phyloP scores from a whole-genome alignment of 2,888 invertebrate genomes.

The Pemphredon lugubris region DNA sequence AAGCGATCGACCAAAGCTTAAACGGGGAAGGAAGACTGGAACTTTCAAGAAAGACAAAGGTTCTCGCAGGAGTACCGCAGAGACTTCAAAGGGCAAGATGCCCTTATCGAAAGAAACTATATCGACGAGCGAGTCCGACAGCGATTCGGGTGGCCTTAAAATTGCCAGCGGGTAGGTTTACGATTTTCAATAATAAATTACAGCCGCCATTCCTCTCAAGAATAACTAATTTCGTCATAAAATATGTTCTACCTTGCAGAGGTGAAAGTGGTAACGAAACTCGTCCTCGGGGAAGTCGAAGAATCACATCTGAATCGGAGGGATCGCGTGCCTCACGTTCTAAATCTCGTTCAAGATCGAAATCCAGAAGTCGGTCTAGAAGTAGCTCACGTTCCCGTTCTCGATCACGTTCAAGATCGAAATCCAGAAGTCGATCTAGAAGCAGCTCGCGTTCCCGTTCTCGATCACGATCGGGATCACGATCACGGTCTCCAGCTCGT shows the following conservation, averaged over 20 bases:
- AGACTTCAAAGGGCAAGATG: slow-evolving; percentile 91
- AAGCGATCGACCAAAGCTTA: slow-evolving; percentile 86
- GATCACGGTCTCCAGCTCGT: slow-evolving; percentile 73
- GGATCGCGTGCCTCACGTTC: slow-evolving; percentile 80
- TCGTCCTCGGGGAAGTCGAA: slow-evolving; percentile 82
- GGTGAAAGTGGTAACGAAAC: slow-evolving; percentile 81
- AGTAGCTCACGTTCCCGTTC: slow-evolving; percentile 72
- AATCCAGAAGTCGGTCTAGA: slow-evolving; percentile 70
- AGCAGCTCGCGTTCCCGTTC: slow-evolving; percentile 77
- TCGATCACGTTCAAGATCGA: slow-evolving; percentile 77
- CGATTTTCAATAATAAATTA: too few species aligned
- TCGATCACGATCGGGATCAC: slow-evolving; percentile 75
- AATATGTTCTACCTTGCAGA: too few species aligned
- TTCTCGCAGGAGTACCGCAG: slow-evolving; percentile 81
- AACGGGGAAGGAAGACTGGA: slow-evolving; percentile 84
- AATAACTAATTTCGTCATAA: too few species aligned
- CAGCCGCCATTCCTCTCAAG: too few species aligned
- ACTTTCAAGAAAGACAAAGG: slow-evolving; percentile 70
- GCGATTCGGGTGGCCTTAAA: slow-evolving; percentile 85
- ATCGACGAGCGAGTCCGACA: slow-evolving; percentile 92
- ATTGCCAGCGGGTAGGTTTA: slow-evolving; percentile 84
- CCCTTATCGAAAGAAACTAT: slow-evolving; percentile 97
- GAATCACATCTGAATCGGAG: slow-evolving; percentile 86
- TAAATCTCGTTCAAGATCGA: slow-evolving; percentile 70
- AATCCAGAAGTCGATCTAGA: too few species aligned